phyloP scores from a whole-genome alignment of 1,140 invertebrate genomes.

The Sitobion miscanthi region DNA sequence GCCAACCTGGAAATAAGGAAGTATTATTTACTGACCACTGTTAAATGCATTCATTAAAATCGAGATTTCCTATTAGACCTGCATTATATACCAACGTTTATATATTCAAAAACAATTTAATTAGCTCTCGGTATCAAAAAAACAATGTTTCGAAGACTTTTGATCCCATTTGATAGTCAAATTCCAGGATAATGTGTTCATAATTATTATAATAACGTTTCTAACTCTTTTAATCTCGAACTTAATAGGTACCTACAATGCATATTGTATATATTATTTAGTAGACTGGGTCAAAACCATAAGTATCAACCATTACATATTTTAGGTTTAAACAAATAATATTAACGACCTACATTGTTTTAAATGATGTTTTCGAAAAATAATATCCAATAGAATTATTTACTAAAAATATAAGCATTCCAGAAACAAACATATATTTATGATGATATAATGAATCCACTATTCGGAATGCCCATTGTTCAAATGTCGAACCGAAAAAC shows the following conservation, averaged over 20 bases:
- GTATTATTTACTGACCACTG: not conserved
- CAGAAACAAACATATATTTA: too few relatives aligned
- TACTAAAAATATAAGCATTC: too few relatives aligned
- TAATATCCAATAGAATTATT: too few relatives aligned
- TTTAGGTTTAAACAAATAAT: not conserved
- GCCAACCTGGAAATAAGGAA: not conserved
- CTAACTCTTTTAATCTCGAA: not conserved
- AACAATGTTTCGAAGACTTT: not conserved
- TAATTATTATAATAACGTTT: not conserved
- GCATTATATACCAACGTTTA: not conserved
- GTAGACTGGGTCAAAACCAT: too few relatives aligned
- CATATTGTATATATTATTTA: too few relatives aligned
- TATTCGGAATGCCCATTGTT: too few relatives aligned
- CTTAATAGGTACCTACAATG: not conserved
- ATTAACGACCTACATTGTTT: too few relatives aligned
- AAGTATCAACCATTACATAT: not conserved
- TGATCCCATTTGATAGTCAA: not conserved
- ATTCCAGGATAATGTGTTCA: not conserved
- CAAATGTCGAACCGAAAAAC: too few relatives aligned
- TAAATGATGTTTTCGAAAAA: too few relatives aligned
- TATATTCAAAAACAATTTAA: not conserved
- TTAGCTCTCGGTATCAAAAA: not conserved
- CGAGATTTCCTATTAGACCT: not conserved
- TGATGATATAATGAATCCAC: too few relatives aligned
- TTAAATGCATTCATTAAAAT: slow-evolving; percentile 18